Conservation (phyloP, 1,140 invertebrate genomes). For the Fopius arisanus region DNA sequence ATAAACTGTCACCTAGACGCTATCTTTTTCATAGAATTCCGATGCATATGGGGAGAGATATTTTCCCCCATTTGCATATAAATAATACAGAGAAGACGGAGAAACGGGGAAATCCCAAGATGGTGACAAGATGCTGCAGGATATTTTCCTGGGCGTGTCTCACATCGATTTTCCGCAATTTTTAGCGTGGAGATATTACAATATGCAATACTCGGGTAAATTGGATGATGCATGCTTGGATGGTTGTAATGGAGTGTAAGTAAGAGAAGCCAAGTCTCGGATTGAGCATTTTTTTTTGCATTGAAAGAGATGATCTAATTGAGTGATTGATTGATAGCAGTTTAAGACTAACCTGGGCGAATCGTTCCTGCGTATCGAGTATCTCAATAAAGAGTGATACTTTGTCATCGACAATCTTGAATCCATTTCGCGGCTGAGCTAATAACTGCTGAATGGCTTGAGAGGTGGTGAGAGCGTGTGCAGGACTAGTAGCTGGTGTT, state of each 20-base stretch:
- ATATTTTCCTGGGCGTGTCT: background rate
- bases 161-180: background rate
- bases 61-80: constrained; percentile 45
- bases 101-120: constrained; percentile 42
- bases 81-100: constrained; percentile 50
- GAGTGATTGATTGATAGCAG: too few relatives aligned
- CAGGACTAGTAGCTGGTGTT: constrained; percentile 66
- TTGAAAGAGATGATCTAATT: too few relatives aligned
- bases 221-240: background rate
- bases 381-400: constrained; percentile 81
- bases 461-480: constrained; percentile 63
- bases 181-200: background rate
- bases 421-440: constrained; percentile 73
- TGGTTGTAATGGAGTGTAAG: background rate
- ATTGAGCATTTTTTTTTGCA: too few relatives aligned
- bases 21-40: constrained; percentile 40
- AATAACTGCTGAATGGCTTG: constrained; percentile 75
- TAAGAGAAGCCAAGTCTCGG: background rate
- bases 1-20: constrained; percentile 48
- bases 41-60: constrained; percentile 26
- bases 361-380: constrained; percentile 79
- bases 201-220: background rate
- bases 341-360: constrained; percentile 76
- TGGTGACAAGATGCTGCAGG: constrained; percentile 22
- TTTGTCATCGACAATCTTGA: constrained; percentile 78